These are phyloP conservation scores for Ceratitis capitata DNA, from an alignment of 1,140 invertebrate genomes.

Conservation along the genomic window DNA sequence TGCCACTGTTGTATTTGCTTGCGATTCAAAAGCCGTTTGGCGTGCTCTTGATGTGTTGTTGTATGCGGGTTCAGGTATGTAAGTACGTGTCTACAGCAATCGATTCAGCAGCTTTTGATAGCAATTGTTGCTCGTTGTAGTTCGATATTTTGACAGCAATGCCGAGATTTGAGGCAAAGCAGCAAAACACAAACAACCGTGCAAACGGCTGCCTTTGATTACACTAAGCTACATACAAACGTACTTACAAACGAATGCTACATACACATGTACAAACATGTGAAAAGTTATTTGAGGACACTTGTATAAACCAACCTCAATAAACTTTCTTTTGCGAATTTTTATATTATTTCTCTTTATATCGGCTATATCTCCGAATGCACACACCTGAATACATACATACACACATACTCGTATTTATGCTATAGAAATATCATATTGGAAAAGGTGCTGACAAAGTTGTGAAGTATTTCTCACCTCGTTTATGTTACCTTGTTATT, in stretches of 20 bases:
- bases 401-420: too few species aligned
- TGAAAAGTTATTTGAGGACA: not conserved
- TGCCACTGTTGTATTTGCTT: not conserved
- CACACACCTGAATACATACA: too few species aligned
- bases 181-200: too few species aligned
- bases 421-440: not conserved
- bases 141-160: slow-evolving; percentile 8
- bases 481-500: slow-evolving; percentile 1
- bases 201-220: not conserved
- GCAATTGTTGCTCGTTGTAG: not conserved
- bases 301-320: slow-evolving; percentile 1
- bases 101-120: not conserved
- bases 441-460: not conserved
- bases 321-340: not conserved
- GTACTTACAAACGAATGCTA: not conserved
- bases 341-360: not conserved
- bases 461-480: slow-evolving; percentile 28
- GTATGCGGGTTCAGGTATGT: too few species aligned
- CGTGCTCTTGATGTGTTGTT: not conserved
- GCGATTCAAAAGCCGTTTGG: not conserved
- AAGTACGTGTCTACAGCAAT: not conserved
- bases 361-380: too few species aligned
- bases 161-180: not conserved
- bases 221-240: not conserved
- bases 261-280: not conserved